Evolutionary conservation across 2,113 vertebrate genomes (phyloP).

Genomic region (Erpornis zantholeuca): DNA sequence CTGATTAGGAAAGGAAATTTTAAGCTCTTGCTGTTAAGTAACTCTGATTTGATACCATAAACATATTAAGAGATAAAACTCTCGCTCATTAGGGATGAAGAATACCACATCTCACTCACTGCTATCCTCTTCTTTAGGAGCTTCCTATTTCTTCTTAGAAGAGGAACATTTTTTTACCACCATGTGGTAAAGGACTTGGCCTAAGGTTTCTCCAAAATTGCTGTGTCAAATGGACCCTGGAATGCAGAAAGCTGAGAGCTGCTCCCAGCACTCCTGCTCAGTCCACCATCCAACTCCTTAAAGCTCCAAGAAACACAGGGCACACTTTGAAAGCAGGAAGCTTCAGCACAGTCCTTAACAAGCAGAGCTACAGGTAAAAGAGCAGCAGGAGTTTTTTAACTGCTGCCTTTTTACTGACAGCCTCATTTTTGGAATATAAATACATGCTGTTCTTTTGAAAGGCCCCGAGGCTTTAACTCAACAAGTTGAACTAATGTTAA

Average conservation of each 20-base stretch:
- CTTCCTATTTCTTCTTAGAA: background rate
- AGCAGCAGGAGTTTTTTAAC: background rate
- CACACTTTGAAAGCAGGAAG: accelerated
- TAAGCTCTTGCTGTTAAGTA: background rate
- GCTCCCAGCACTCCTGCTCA: background rate
- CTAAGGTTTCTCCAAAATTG: background rate
- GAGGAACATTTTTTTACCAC: background rate
- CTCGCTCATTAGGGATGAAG: background rate
- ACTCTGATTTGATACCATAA: background rate
- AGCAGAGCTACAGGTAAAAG: background rate
- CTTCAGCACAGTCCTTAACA: background rate
- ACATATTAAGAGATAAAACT: background rate
- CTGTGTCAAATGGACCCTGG: background rate
- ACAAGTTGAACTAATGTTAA: background rate
- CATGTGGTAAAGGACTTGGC: background rate
- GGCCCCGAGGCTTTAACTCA: background rate
- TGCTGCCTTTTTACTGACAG: background rate
- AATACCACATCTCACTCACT: accelerated
- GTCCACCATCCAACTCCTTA: background rate
- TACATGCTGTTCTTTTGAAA: background rate
- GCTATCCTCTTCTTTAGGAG: background rate
- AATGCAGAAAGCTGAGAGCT: background rate
- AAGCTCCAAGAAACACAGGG: background rate
- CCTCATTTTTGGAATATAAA: background rate
- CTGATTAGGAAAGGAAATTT: background rate